phyloP scores from a whole-genome alignment of 2,797 vertebrate genomes.

The Cephalopachus bancanus region DNA sequence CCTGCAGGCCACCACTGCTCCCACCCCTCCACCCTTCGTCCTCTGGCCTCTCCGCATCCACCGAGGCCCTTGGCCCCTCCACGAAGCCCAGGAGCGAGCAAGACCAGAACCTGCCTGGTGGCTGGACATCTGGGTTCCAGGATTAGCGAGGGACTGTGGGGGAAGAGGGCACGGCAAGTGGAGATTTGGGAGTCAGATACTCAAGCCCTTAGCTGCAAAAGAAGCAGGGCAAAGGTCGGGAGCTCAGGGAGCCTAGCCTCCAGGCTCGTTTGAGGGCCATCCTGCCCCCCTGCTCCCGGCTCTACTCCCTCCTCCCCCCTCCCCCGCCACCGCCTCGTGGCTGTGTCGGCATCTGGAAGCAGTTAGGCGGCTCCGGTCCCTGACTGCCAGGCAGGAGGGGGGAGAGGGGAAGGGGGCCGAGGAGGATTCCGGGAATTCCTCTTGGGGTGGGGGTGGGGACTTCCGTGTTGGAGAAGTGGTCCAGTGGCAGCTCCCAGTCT shows the following conservation, averaged over 20 bases:
- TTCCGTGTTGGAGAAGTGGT: slow-evolving; percentile 16
- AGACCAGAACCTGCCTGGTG: slow-evolving; percentile 69
- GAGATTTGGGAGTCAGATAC: slow-evolving; percentile 1
- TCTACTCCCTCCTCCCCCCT: neutral
- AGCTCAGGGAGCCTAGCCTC: neutral
- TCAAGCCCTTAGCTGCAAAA: neutral
- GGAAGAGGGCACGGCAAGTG: neutral
- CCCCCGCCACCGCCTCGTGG: slow-evolving; percentile 66
- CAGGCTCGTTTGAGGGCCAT: slow-evolving; percentile 54
- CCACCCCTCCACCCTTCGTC: neutral
- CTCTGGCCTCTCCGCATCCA: slow-evolving; percentile 23
- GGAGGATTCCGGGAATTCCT: slow-evolving; percentile 83
- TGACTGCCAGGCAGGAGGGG: slow-evolving; percentile 69
- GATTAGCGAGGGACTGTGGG: neutral
- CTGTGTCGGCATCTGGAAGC: slow-evolving; percentile 81
- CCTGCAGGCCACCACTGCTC: neutral
- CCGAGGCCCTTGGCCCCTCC: neutral
- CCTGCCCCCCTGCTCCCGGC: neutral
- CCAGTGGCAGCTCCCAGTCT: neutral
- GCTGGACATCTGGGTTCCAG: slow-evolving; percentile 66
- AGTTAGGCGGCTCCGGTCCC: slow-evolving; percentile 74
- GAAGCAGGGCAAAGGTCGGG: slow-evolving; percentile 51
- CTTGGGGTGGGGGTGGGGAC: slow-evolving; percentile 64
- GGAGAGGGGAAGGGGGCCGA: neutral
- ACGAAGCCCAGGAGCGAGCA: slow-evolving; percentile 35